Conservation (phyloP, 2,113 vertebrate species). For the Callaeas wilsoni region DNA sequence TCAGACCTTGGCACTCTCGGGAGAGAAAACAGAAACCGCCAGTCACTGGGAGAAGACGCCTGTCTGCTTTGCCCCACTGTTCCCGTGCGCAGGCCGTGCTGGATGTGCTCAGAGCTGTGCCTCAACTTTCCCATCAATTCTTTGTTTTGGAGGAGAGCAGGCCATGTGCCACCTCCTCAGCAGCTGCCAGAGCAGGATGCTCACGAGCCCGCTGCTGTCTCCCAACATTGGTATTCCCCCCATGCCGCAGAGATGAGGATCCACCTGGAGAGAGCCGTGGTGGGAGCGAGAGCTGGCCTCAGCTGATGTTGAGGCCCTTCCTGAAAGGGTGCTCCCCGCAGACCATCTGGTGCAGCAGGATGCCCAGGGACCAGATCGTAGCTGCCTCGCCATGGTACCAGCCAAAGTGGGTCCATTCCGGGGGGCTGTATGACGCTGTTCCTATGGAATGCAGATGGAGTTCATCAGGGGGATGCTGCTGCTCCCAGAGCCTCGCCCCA, state of each 20-base stretch:
- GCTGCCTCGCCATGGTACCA: accelerated
- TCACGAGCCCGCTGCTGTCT: background rate
- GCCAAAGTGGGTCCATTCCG: accelerated
- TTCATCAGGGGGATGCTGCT: background rate
- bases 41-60: background rate
- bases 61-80: background rate
- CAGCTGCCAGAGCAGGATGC: background rate
- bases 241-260: background rate
- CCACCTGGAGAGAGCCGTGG: background rate
- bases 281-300: background rate
- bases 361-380: background rate
- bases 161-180: background rate
- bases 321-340: background rate
- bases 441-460: background rate
- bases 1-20: no score
- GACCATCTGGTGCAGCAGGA: background rate
- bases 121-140: background rate
- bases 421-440: background rate
- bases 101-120: background rate
- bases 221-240: background rate
- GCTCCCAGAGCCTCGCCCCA: background rate
- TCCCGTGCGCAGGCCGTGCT: background rate
- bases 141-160: background rate
- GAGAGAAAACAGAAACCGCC: background rate
- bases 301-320: background rate